These are phyloP conservation scores for Tiliacea aurago DNA, from an alignment of 2,888 invertebrate species.

Conservation along the genomic window DNA sequence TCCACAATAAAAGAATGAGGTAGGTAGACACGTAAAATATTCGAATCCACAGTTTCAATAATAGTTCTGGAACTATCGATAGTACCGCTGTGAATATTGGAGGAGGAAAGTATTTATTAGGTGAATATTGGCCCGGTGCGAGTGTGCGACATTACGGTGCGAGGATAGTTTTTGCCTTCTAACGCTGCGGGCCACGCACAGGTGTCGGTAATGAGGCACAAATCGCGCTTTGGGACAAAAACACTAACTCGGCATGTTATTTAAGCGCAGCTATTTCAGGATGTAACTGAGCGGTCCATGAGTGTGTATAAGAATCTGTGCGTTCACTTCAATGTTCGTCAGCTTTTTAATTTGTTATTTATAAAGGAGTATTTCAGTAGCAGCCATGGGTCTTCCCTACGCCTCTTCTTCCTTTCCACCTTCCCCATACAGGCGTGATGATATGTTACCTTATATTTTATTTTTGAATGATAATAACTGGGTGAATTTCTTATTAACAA, in stretches of 20 bases:
- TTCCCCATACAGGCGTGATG: too few relatives aligned
- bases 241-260: slow-evolving; percentile 68
- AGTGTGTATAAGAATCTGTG: slow-evolving; percentile 8
- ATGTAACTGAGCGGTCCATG: slow-evolving; percentile 12
- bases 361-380: neutral
- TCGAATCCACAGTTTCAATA: slow-evolving; percentile 80
- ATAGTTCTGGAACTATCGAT: slow-evolving; percentile 81
- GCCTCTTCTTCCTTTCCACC: neutral
- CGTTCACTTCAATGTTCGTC: neutral
- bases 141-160: slow-evolving; percentile 81
- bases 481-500: neutral
- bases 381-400: neutral
- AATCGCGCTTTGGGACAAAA: slow-evolving; percentile 80
- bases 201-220: slow-evolving; percentile 86
- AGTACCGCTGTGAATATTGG: slow-evolving; percentile 78
- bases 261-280: slow-evolving; percentile 50
- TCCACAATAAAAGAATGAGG: slow-evolving; percentile 33
- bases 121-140: slow-evolving; percentile 83
- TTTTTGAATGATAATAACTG: neutral
- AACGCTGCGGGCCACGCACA: slow-evolving; percentile 81
- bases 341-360: neutral
- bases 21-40: slow-evolving; percentile 76
- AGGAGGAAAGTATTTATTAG: slow-evolving; percentile 86
- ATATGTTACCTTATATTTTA: neutral
- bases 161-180: slow-evolving; percentile 77